A percentile compares a stretch with the other conserved stretches of the same genome.
These are phyloP conservation scores for Arbacia lixula DNA, from an alignment of 53 echinoderm and acorn worm genomes.

Conservation along the genomic window DNA sequence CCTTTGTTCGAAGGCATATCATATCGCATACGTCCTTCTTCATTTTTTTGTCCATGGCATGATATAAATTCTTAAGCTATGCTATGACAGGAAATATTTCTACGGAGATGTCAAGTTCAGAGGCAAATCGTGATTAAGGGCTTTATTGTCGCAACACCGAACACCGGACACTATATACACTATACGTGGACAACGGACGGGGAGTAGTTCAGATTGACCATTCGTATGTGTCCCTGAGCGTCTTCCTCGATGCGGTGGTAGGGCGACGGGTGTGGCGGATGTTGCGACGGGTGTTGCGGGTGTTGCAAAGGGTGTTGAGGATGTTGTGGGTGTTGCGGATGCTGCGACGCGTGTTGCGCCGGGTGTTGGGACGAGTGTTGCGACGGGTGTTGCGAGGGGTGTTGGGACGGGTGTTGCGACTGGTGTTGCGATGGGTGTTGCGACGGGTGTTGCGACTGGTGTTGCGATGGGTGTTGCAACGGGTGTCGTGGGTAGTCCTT, in stretches of 20 bases:
- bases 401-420: neutral
- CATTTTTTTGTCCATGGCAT: too few species aligned
- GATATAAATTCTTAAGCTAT: too few species aligned
- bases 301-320: neutral
- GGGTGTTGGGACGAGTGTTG: neutral
- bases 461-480: neutral
- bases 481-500: slow-evolving; percentile 21
- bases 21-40: too few species aligned
- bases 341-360: neutral
- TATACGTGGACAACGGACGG: slow-evolving; percentile 47
- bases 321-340: neutral
- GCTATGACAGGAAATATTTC: too few species aligned
- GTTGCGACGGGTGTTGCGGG: neutral
- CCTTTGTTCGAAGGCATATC: too few species aligned
- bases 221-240: slow-evolving; percentile 48
- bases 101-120: too few species aligned
- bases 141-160: too few species aligned
- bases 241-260: slow-evolving; percentile 49
- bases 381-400: neutral
- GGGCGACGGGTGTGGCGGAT: neutral
- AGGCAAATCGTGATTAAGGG: too few species aligned
- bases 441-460: neutral
- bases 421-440: neutral
- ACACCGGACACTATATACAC: neutral
- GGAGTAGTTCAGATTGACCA: slow-evolving; percentile 54